Evolutionary conservation across 2,113 vertebrate genomes (phyloP).

Genomic region (Ciconia boyciana): DNA sequence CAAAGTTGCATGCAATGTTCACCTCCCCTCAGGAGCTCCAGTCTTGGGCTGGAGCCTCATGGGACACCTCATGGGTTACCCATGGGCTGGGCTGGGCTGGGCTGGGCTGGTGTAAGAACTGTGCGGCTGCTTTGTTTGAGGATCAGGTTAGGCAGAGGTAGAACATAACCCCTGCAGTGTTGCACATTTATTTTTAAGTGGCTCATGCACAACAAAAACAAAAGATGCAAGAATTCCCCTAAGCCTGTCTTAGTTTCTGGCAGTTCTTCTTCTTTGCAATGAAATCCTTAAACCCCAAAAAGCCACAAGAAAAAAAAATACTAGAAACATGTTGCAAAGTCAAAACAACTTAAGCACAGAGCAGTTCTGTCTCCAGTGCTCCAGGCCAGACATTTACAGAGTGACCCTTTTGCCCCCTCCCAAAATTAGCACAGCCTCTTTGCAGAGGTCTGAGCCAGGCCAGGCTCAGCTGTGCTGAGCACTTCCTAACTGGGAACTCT

Average conservation of each 20-base stretch:
- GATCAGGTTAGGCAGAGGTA: neutral
- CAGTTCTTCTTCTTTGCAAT: neutral
- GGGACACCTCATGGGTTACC: neutral
- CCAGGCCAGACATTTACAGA: slow-evolving; percentile 11
- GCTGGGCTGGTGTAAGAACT: neutral
- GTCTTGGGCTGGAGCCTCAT: neutral
- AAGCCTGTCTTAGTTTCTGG: neutral
- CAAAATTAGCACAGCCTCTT: slow-evolving; percentile 43
- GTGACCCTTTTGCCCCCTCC: slow-evolving; percentile 30
- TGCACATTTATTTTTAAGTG: neutral
- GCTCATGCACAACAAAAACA: neutral
- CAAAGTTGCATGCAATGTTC: neutral
- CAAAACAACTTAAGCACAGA: slow-evolving; percentile 4
- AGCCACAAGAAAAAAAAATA: neutral
- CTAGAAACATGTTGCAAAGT: neutral
- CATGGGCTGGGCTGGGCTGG: neutral
- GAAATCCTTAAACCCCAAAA: slow-evolving; percentile 7
- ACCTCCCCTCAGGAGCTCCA: neutral
- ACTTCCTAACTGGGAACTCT: slow-evolving; percentile 39
- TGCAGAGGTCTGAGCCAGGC: neutral
- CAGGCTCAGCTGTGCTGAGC: slow-evolving; percentile 37
- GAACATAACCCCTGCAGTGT: neutral
- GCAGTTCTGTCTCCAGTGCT: slow-evolving; percentile 5
- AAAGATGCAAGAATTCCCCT: neutral
- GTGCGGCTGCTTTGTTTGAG: neutral